phyloP scores from a whole-genome alignment of 2,888 invertebrate genomes.

The Xestia sexstrigata region DNA sequence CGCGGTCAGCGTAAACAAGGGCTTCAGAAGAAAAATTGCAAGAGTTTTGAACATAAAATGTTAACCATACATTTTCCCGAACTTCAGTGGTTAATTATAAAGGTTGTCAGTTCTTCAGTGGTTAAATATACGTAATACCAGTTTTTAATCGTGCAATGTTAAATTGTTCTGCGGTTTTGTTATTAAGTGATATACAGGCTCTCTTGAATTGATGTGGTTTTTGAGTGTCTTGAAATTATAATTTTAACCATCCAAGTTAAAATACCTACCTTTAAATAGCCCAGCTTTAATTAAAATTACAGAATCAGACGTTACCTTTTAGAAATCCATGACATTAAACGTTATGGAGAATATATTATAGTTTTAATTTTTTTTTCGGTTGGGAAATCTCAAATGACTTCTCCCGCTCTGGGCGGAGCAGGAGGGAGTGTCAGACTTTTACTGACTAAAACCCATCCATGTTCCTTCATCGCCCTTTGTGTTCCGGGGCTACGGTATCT shows the following conservation, averaged over 20 bases:
- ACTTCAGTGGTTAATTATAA: constrained; percentile 67
- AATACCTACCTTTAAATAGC: no score
- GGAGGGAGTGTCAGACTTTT: no score
- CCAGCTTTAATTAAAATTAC: neutral
- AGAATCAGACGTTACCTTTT: neutral
- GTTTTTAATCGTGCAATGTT: constrained; percentile 67
- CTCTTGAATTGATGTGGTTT: neutral
- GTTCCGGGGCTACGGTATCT: no score
- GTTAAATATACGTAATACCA: constrained; percentile 70
- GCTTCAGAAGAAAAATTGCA: constrained; percentile 68
- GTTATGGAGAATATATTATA: no score
- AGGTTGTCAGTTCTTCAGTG: constrained; percentile 64
- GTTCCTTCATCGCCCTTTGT: no score
- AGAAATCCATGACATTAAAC: no score
- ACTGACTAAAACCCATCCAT: no score
- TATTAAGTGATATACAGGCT: constrained; percentile 4
- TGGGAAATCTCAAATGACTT: no score
- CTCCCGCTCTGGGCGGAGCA: no score
- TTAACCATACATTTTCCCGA: constrained; percentile 72
- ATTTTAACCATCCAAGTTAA: neutral
- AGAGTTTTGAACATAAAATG: constrained; percentile 66
- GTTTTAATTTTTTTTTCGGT: no score
- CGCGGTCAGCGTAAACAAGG: constrained; percentile 52
- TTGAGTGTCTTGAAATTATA: neutral
- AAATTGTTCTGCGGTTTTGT: constrained; percentile 63